Conservation (phyloP, 2,888 invertebrate species). For the Ennomos quercinarius region DNA sequence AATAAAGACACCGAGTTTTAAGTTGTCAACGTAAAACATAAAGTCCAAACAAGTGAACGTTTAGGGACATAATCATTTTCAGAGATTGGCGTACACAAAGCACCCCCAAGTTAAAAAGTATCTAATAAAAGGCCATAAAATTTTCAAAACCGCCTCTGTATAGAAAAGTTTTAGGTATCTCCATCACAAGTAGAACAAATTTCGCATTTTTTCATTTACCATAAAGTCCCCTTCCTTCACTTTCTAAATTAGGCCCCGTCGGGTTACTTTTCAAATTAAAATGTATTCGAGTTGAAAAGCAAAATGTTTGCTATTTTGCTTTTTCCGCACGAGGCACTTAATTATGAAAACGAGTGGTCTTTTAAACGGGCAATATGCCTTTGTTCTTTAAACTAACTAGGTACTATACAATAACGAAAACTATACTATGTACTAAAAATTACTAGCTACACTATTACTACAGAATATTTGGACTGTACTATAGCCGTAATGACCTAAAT, state of each 20-base stretch:
- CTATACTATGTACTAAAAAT: no score
- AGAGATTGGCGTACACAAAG: no score
- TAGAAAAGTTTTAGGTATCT: conserved; percentile 2
- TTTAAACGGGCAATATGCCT: no score
- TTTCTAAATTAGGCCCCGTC: conserved; percentile 13
- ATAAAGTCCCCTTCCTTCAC: conserved; percentile 6
- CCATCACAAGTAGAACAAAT: conserved; percentile 2
- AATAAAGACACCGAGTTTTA: no score
- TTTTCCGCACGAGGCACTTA: conserved; percentile 16
- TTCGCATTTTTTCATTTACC: conserved; percentile 21
- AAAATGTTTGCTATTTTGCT: conserved; percentile 15
- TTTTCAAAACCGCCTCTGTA: conserved; percentile 3
- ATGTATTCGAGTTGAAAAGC: conserved; percentile 20
- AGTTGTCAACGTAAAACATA: no score
- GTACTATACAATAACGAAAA: no score
- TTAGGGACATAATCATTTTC: no score
- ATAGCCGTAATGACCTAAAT: no score
- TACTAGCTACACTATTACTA: no score
- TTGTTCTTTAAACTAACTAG: no score
- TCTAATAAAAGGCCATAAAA: conserved; percentile 3
- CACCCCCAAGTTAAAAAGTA: conserved; percentile 2
- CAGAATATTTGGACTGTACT: no score
- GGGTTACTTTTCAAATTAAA: conserved; percentile 27
- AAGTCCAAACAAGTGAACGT: no score
- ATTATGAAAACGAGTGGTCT: conserved; percentile 15